Conservation (phyloP, 2,797 vertebrate genomes). For the Heliangelus exortis region DNA sequence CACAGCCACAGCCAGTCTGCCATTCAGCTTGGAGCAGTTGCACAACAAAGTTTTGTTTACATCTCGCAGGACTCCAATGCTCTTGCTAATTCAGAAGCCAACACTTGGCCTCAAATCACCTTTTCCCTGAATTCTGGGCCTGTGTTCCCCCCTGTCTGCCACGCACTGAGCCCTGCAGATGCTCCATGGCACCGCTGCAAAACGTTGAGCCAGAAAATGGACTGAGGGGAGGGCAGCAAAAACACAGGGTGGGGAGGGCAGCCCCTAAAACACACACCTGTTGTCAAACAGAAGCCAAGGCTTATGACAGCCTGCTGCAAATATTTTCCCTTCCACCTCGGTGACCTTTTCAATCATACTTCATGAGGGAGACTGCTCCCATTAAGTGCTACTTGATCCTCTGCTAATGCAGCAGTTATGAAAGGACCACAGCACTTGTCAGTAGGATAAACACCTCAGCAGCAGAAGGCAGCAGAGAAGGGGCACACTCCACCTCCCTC, state of each 20-base stretch:
- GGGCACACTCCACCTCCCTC: not conserved
- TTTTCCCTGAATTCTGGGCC: not conserved
- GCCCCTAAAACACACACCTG: conserved; percentile 55
- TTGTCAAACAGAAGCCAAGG: conserved; percentile 53
- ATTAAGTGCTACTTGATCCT: conserved; percentile 73
- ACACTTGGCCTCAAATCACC: not conserved
- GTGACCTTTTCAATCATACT: conserved; percentile 59
- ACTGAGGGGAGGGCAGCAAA: not conserved
- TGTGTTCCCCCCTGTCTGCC: not conserved
- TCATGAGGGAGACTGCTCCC: conserved; percentile 33
- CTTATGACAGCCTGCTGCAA: conserved; percentile 66
- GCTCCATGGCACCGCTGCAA: not conserved
- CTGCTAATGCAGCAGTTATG: conserved; percentile 76
- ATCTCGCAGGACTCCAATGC: not conserved
- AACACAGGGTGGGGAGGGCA: not conserved
- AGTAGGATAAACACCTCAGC: conserved; percentile 71
- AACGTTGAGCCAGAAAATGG: not conserved
- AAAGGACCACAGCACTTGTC: conserved; percentile 64
- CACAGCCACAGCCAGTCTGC: not conserved
- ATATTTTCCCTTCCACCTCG: conserved; percentile 56
- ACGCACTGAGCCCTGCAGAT: not conserved
- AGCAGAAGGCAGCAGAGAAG: not conserved
- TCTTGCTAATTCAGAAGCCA: not conserved
- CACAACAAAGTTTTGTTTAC: not conserved
- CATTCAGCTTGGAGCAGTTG: not conserved